phyloP scores from a whole-genome alignment of 2,113 vertebrate species.

The Lampris incognitus region DNA sequence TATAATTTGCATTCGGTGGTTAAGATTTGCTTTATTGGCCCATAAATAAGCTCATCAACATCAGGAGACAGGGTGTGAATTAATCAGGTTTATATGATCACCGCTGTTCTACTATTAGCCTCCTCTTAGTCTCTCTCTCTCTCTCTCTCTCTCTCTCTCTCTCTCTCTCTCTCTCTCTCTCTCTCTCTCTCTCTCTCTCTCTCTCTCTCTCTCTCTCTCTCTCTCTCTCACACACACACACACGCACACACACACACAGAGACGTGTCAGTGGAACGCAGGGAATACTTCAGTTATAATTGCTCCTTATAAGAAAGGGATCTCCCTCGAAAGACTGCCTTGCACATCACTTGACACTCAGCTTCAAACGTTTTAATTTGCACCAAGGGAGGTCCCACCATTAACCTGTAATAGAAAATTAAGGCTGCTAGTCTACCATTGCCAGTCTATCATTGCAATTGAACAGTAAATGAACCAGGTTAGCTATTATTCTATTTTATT shows the following conservation, averaged over 20 bases:
- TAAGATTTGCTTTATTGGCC: constrained; percentile 67
- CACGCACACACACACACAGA: too few relatives aligned
- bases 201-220: too few relatives aligned
- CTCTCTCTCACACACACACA: too few relatives aligned
- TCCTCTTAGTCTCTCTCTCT: too few relatives aligned
- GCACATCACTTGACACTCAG: constrained; percentile 74
- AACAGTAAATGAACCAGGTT: constrained; percentile 42
- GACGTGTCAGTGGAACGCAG: constrained; percentile 1
- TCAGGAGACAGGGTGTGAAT: constrained; percentile 59
- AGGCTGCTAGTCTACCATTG: constrained; percentile 60
- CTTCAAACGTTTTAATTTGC: constrained; percentile 78
- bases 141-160: too few relatives aligned
- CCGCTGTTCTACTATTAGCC: constrained; percentile 14
- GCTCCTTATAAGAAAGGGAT: constrained; percentile 73
- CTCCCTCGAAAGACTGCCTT: constrained; percentile 68
- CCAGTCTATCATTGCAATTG: constrained; percentile 38
- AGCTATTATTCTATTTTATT: constrained; percentile 40
- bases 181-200: too few relatives aligned
- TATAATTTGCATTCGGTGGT: constrained; percentile 60
- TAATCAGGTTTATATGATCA: constrained; percentile 71
- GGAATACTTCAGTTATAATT: constrained; percentile 76
- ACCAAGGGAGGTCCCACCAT: constrained; percentile 64
- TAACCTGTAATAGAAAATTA: constrained; percentile 67
- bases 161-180: too few relatives aligned
- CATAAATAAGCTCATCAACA: constrained; percentile 53